A percentile compares a stretch with the other conserved stretches of the same genome.
Evolutionary conservation across 2,888 invertebrate species (phyloP).

Genomic region (Psylliodes chrysocephalus): DNA sequence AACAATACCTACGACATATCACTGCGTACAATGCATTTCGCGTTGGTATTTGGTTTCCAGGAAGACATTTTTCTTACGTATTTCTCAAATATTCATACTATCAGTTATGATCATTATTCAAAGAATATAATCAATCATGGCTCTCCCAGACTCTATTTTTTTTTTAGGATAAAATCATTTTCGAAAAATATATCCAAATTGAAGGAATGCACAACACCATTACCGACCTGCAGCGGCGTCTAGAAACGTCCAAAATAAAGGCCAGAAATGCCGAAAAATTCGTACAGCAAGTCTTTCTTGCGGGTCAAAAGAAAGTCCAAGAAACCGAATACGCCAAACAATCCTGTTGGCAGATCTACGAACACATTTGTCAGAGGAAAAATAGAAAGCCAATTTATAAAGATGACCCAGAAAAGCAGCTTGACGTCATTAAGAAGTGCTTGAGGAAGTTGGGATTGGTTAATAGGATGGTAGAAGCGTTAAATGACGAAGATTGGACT

Average conservation of each 20-base stretch:
- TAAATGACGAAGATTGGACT: neutral
- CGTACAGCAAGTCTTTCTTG: conserved; percentile 7
- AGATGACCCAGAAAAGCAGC: conserved; percentile 9
- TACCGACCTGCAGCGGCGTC: conserved; percentile 15
- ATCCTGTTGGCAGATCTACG: conserved; percentile 17
- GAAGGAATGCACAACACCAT: conserved; percentile 15
- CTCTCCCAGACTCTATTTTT: neutral
- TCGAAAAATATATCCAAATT: conserved; percentile 16
- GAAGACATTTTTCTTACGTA: neutral
- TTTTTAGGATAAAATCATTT: conserved; percentile 15
- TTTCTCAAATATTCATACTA: too few relatives aligned
- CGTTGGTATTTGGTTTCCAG: too few relatives aligned
- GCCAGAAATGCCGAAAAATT: conserved; percentile 9
- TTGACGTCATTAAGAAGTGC: conserved; percentile 17
- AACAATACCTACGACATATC: too few relatives aligned
- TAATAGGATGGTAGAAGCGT: conserved; percentile 1
- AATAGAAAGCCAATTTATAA: neutral
- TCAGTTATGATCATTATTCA: neutral
- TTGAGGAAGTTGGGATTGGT: conserved; percentile 13
- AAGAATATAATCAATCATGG: neutral
- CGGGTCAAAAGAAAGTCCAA: conserved; percentile 12
- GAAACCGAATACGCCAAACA: conserved; percentile 18
- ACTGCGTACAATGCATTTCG: too few relatives aligned
- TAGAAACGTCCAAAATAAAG: neutral
- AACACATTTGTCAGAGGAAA: conserved; percentile 16